These are phyloP conservation scores for Penaeus vannamei DNA, from an alignment of 1,140 invertebrate species.

Conservation along the genomic window DNA sequence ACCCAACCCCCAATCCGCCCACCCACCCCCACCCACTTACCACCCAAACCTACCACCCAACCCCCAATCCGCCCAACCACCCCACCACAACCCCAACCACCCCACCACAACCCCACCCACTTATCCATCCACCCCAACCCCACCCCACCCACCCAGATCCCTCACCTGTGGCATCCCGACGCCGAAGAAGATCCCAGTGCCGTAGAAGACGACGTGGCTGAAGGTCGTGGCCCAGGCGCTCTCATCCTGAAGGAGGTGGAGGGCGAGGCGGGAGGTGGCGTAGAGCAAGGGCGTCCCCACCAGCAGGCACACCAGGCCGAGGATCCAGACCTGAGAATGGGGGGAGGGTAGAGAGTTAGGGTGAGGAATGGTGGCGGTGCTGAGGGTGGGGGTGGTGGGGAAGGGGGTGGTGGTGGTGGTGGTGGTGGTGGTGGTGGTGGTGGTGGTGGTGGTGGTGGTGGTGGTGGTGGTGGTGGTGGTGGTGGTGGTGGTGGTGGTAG, in stretches of 20 bases:
- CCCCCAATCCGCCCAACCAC: neutral
- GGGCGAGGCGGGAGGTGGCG: constrained; percentile 22
- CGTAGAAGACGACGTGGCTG: constrained; percentile 46
- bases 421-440: too few species aligned
- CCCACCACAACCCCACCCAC: too few species aligned
- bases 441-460: too few species aligned
- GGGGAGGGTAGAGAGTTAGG: neutral
- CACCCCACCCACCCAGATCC: too few species aligned
- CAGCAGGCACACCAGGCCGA: constrained; percentile 39
- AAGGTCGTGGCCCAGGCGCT: constrained; percentile 36
- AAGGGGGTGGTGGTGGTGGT: too few species aligned
- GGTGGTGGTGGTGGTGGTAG: too few species aligned
- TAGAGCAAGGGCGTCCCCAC: constrained; percentile 43
- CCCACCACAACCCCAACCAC: neutral
- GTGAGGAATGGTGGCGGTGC: too few species aligned
- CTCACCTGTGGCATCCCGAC: constrained; percentile 51
- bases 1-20: too few species aligned
- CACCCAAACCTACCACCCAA: neutral
- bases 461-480: too few species aligned
- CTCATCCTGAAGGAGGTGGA: constrained; percentile 26
- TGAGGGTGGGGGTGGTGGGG: too few species aligned
- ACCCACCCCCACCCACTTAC: neutral
- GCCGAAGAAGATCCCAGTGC: constrained; percentile 52
- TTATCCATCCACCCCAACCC: too few species aligned
- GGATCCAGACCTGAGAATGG: constrained; percentile 32